Conservation (phyloP, 2,888 invertebrate species). For the Ceraclea dissimilis region DNA sequence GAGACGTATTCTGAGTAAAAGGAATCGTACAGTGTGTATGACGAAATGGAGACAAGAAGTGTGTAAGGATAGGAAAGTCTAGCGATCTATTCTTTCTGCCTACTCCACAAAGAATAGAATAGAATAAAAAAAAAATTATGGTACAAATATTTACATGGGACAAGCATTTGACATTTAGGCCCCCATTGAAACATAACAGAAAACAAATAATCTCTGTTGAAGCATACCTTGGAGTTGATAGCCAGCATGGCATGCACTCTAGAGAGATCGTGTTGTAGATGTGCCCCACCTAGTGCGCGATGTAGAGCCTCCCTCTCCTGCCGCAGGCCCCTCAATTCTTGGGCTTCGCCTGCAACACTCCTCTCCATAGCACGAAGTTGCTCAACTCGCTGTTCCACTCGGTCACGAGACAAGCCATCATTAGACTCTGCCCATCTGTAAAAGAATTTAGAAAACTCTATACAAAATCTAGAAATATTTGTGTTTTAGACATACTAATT, state of each 20-base stretch:
- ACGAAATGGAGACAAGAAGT: too few species aligned
- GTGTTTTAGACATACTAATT: not conserved
- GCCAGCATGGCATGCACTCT: conserved; percentile 80
- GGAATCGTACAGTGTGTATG: too few species aligned
- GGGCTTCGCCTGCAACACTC: conserved; percentile 45
- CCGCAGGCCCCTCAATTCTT: conserved; percentile 42
- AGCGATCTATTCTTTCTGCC: too few species aligned
- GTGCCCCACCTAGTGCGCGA: conserved; percentile 55
- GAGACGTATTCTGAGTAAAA: too few species aligned
- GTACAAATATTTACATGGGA: too few species aligned
- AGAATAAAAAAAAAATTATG: too few species aligned
- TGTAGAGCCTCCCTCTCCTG: conserved; percentile 70
- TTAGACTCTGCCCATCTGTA: conserved; percentile 24
- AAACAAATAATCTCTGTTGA: too few species aligned
- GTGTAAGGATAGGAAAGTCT: too few species aligned
- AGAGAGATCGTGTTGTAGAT: conserved; percentile 71
- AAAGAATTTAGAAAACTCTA: not conserved
- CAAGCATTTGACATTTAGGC: too few species aligned
- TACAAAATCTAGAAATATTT: not conserved
- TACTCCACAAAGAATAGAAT: too few species aligned
- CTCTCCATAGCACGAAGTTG: conserved; percentile 46
- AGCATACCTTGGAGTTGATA: conserved; percentile 90
- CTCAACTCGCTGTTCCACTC: conserved; percentile 32
- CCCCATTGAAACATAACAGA: too few species aligned
- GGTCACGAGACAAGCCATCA: conserved; percentile 19